These are phyloP conservation scores for Gallinago jamesoni DNA, from an alignment of 2,113 vertebrate genomes.

Conservation along the genomic window DNA sequence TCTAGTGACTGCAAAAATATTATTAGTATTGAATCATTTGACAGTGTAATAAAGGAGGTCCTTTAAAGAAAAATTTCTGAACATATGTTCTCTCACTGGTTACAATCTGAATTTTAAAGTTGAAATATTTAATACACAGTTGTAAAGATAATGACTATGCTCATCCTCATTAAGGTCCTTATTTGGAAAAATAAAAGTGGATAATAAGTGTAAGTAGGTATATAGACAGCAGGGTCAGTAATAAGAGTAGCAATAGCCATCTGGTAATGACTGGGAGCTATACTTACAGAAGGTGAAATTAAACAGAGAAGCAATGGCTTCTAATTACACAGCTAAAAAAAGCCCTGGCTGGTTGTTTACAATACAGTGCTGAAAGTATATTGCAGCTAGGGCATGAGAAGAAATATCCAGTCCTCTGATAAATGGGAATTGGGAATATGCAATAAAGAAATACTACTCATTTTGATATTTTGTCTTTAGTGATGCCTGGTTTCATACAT, in stretches of 20 bases:
- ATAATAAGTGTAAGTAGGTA: not conserved
- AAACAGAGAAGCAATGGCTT: not conserved
- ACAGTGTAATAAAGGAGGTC: not conserved
- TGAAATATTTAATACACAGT: not conserved
- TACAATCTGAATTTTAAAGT: not conserved
- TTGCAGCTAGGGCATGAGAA: not conserved
- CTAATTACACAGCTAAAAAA: slow-evolving; percentile 20
- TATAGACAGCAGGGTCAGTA: not conserved
- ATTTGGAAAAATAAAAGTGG: not conserved
- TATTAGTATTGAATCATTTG: not conserved
- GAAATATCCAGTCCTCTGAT: not conserved
- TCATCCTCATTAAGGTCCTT: not conserved
- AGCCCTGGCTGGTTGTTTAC: not conserved
- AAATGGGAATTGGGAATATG: not conserved
- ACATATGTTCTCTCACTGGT: not conserved
- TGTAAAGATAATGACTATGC: not conserved
- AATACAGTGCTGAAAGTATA: not conserved
- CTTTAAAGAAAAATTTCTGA: not conserved
- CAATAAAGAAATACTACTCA: not conserved
- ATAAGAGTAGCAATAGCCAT: not conserved
- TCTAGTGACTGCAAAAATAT: not conserved
- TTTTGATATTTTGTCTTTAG: not conserved
- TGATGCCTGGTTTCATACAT: not conserved
- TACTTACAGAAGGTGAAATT: slow-evolving; percentile 12
- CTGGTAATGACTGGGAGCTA: slow-evolving; percentile 31